Evolutionary conservation across 2,888 invertebrate genomes (phyloP).

Genomic region (Frankliniella fusca): DNA sequence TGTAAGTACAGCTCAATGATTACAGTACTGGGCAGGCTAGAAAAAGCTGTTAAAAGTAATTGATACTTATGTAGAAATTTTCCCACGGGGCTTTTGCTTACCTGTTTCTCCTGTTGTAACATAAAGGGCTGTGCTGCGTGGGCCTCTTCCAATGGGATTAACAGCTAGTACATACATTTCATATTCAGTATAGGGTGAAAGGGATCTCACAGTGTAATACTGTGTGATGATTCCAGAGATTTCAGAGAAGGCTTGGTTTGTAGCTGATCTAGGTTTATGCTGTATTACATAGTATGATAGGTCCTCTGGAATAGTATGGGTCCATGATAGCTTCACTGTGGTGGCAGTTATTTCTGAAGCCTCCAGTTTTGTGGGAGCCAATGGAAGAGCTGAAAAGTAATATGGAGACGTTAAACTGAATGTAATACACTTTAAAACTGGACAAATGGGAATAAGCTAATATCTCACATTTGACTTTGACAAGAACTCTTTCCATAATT

Average conservation of each 20-base stretch:
- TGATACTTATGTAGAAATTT: constrained; percentile 4
- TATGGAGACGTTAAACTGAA: constrained; percentile 33
- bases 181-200: constrained; percentile 93
- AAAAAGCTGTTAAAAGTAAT: constrained; percentile 39
- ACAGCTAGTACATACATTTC: constrained; percentile 94
- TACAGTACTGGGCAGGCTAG: constrained; percentile 36
- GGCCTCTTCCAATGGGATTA: constrained; percentile 89
- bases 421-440: not conserved
- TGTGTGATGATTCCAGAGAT: constrained; percentile 89
- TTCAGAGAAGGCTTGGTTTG: constrained; percentile 82
- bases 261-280: constrained; percentile 89
- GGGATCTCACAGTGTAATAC: constrained; percentile 83
- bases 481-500: constrained; percentile 80
- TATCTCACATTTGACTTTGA: constrained; percentile 91
- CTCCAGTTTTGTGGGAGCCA: constrained; percentile 82
- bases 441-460: constrained; percentile 27
- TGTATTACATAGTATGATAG: constrained; percentile 95
- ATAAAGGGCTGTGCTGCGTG: constrained; percentile 79
- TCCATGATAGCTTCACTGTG: constrained; percentile 89
- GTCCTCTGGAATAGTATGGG: constrained; percentile 81
- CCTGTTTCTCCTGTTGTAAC: constrained; percentile 96
- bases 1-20: constrained; percentile 34
- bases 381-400: constrained; percentile 74
- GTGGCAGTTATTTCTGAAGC: constrained; percentile 92
- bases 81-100: constrained; percentile 51